A percentile compares a stretch with the other conserved stretches of the same genome.
These are phyloP conservation scores for Acanthurus leucopareius DNA, from an alignment of 2,797 vertebrate genomes.

Conservation along the genomic window DNA sequence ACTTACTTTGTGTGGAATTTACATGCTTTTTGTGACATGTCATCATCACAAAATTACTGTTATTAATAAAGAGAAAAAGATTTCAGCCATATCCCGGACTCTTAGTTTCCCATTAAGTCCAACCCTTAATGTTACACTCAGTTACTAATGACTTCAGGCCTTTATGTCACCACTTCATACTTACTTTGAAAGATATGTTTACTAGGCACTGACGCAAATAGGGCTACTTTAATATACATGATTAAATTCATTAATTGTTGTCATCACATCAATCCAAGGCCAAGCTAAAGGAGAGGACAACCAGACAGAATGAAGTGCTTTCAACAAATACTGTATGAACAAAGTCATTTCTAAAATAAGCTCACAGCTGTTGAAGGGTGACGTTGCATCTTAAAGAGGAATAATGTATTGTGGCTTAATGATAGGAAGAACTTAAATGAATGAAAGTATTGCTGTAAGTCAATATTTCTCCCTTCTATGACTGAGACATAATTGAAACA, in stretches of 20 bases:
- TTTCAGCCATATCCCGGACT: neutral
- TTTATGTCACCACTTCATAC: constrained; percentile 29
- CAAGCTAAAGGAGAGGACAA: constrained; percentile 34
- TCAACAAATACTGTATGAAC: constrained; percentile 36
- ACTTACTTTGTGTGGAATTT: neutral
- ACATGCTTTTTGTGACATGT: neutral
- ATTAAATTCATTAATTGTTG: constrained; percentile 48
- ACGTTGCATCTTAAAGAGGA: constrained; percentile 3
- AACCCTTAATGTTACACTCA: neutral
- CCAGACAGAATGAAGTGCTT: constrained; percentile 45
- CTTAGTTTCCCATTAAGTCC: neutral
- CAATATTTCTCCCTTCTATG: constrained; percentile 27
- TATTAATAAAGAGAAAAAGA: neutral
- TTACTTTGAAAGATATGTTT: constrained; percentile 19
- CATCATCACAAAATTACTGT: neutral
- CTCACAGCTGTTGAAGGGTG: constrained; percentile 14
- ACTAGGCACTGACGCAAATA: constrained; percentile 4
- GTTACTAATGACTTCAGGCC: neutral
- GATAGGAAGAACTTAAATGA: constrained; percentile 12
- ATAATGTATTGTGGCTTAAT: constrained; percentile 16
- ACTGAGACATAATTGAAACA: constrained; percentile 30
- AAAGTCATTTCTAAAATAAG: constrained; percentile 40
- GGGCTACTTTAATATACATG: constrained; percentile 44
- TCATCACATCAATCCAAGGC: constrained; percentile 46
- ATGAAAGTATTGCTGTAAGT: constrained; percentile 5